Evolutionary conservation across 2,888 invertebrate species (phyloP), one percentile per base, ranked within the genome.

Genomic region (Spodoptera picta): DNA sequence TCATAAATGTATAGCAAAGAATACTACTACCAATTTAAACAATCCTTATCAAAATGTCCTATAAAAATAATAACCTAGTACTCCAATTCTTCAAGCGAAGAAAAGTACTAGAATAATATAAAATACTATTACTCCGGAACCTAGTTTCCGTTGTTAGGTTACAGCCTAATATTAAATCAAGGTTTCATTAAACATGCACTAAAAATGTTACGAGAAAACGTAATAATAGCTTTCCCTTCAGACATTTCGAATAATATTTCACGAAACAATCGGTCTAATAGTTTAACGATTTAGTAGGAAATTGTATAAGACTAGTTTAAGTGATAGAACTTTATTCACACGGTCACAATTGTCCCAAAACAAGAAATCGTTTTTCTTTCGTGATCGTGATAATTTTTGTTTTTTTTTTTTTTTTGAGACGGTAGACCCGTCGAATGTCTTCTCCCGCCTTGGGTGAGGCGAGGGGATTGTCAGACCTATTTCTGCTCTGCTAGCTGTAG

Each of bases 121-220:
- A 60, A 44, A 36, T 51, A 1, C 24, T 31, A 6, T 36, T 1
- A 19, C 46, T 68, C 43, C 51, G 50, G 27, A 47, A 60, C 43
- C 36, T 43, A 3, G 23, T 14, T 65, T 60, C 60, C 51, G 46
- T 43, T 60, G 31, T 24, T 12, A 36, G 42, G 59, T 58, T 31
- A 42, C 45, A 24, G 4, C 43, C 31, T 24, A 42, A 50, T 36
- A 47, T 68, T 0, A n/a, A 51, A 60, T 42, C 46, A 61, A 51
- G 59, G 58, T n/a, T 36, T 50, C 44, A 41, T 24, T 52, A 55
- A 52, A 55, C 56, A 71, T 56, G 56, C 47, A 49, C 48, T 48
- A 31, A 51, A 12, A 42, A 43, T 54, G 59, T 41, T 5, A 24
- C 48, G 42, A 27, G 7, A 48, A 55, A 64, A 48, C 47, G 9